Base-by-base conservation (phyloP, 2,888 invertebrate genomes). In the Rotaria magnacalcarata region DNA sequence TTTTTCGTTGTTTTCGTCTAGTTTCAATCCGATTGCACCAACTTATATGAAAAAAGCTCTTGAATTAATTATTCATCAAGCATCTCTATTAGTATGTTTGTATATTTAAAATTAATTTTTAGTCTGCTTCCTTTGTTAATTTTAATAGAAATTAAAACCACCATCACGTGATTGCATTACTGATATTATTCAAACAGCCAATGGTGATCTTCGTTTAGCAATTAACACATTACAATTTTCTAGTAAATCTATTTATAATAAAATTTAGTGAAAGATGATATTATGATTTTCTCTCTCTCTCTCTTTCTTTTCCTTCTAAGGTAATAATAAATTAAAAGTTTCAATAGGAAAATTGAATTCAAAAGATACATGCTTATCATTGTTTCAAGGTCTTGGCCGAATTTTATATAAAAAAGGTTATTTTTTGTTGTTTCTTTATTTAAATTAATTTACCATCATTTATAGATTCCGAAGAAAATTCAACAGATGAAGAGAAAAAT, bases 181-280 rank as follows among this genome's bases (percentile, higher is more conserved):
- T 84, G 60, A 75, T 50, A 8, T 86, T n/a, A 80, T 85, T 56
- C 54, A 52, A 34, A 85, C 85, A 52, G n/a, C 85, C 10, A 86
- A 86, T 80, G 86, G 86, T 16, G 86, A 86, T 60, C 75, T 86
- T n/a, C 74, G 86, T 16, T 58, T 75, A 54, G 86, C 86, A 4
- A 85, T 86, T 19, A 86, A 86, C 50, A 43, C 85, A 58, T 50
- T 86, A n/a, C 85, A 86, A 84, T 50, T 86, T 24, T 60, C 85
- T 3, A 85, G 50, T 47, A 86, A 24, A 21, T 54, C 14, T 27
- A 14, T 27, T 21, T 24, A 21, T 1, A 52, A 11, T 84, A 34
- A n/a, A 24, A 8, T n/a, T 47, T 16, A 52, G 16, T 34, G 14
- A 52, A 52, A 52, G 14, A 16, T 16, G 8, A 52, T 16, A 11